A percentile compares a stretch with the other conserved stretches of the same genome.
Evolutionary conservation across 2,888 invertebrate genomes (phyloP).

Genomic region (Plusia festucae): DNA sequence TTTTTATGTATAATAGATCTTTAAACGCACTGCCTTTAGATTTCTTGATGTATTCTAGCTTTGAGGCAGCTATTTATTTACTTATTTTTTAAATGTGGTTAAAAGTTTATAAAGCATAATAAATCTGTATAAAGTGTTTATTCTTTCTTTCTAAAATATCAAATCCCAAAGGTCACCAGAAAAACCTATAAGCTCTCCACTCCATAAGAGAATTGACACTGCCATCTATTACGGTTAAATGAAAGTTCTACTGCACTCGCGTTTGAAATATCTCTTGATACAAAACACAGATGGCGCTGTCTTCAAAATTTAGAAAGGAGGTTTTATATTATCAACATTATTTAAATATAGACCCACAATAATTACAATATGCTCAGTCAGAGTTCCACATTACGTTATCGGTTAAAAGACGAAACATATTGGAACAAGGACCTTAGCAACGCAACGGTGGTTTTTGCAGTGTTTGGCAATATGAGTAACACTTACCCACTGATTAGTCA

Average conservation of each 20-base stretch:
- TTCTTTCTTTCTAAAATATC: conserved; percentile 16
- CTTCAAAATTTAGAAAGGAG: conserved; percentile 8
- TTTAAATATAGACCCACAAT: conserved; percentile 19
- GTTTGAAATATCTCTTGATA: not conserved
- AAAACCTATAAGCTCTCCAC: too few species aligned
- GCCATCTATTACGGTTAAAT: conserved; percentile 25
- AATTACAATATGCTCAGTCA: conserved; percentile 12
- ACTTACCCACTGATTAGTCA: conserved; percentile 56
- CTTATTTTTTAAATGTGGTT: conserved; percentile 65
- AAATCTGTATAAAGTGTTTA: conserved; percentile 59
- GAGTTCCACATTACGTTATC: conserved; percentile 43
- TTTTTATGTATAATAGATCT: conserved; percentile 51
- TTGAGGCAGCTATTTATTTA: conserved; percentile 71
- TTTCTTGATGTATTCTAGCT: conserved; percentile 56
- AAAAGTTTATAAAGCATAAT: conserved; percentile 70
- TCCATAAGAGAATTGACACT: not conserved
- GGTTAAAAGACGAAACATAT: conserved; percentile 25
- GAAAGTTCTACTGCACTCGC: not conserved
- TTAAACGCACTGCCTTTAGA: conserved; percentile 69
- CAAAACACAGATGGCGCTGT: conserved; percentile 56
- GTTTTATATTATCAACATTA: conserved; percentile 32
- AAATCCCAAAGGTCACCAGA: too few species aligned
- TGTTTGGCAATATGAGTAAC: conserved; percentile 64
- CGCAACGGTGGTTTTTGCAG: conserved; percentile 52
- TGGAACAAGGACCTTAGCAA: conserved; percentile 45